Base-by-base conservation (phyloP, 2,888 invertebrate species). In the Drosophila suboccidentalis region DNA sequence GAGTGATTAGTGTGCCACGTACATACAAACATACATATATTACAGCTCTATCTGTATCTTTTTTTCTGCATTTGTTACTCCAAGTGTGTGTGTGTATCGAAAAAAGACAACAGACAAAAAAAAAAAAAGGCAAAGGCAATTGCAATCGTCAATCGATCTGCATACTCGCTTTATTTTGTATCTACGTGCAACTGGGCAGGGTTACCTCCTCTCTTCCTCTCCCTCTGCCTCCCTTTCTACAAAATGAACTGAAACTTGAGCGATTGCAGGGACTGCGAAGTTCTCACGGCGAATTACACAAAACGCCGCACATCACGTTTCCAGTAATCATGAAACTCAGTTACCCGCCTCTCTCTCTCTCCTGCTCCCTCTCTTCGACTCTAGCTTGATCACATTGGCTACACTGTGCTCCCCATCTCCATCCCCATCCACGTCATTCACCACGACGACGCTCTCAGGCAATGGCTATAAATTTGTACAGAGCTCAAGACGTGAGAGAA, bases 261-360 rank as follows among this genome's bases (percentile, higher is more conserved):
- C 75, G 78, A 79, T 85, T 76, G 82, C 80, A 70, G 71, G 49
- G 51, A 67, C 68, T 44, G 65, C 69, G 59, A 75, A 80, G 89
- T 89, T 84, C 84, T 89, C 89, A 84, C 84, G 89, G 89, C 84
- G 84, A 87, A 87, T 84, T 89, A 84, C 84, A 84, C 84, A 84
- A 89, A 89, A 74, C 78, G 81, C 81, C 81, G 89, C 89, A 89
- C 89, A 84, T 84, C 84, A 84, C 84, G 84, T 89, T 84, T 83
- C 64, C 81, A 71, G 64, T 68, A 64, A 87, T 86, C 83, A 82
- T 79, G 68, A 71, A 54, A 39, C 39, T 32, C 32, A 46, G 50
- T 41, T 57, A 58, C 36, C 15, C 44, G 34, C 53, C 17, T 19
- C 15, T 13, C 17, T 32, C 47, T 19, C 1, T 1, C 22, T 13